Evolutionary conservation across 2,888 invertebrate genomes (phyloP), one percentile per base, ranked within the genome.

Genomic region (Villa cingulata): DNA sequence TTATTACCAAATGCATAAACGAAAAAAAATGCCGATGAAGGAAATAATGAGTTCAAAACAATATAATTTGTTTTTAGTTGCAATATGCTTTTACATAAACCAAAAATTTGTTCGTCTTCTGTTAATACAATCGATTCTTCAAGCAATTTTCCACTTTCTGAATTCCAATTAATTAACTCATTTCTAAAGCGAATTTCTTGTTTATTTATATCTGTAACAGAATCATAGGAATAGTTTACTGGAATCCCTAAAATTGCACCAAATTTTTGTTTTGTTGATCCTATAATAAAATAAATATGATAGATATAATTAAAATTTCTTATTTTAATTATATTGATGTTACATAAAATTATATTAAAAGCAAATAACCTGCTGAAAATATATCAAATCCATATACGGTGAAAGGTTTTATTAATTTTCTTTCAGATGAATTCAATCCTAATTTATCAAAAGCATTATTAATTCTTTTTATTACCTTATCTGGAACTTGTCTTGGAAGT

Each of bases 51-150:
- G 53, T 83, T 78, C 41, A 75, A 60, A 2, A 77, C 63, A 3
- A 79, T 64, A 60, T 78, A 75, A 49, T 74, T 65, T 37, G 77
- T 77, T 52, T 77, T 72, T 3, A 76, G 63, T 67, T 78, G 75
- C 48, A 81, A 62, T 45, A 90, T 74, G 65, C 87, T 81, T 55
- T 81, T 74, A 48, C 86, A 86, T 23, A 90, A 77, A 1, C 82
- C 87, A 72, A 86, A 90, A 51, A 83, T 72, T 63, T 87, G 80
- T 12, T 86, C 88, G 52, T 81, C 77, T 52, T 86, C 83, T 15
- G 83, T 80, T n/a, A 90, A 62, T 4, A 86, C 65, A 27, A 89
- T 60, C 0, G 86, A 75, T 15, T 83, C 68, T 43, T 79, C 66
- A 40, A 90, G 70, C 47, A 76, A 64, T 55, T 75, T 64, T 0